Evolutionary conservation across 2,113 vertebrate genomes (phyloP), one percentile per base, ranked within the genome.

Genomic region (Nannospalax galili): DNA sequence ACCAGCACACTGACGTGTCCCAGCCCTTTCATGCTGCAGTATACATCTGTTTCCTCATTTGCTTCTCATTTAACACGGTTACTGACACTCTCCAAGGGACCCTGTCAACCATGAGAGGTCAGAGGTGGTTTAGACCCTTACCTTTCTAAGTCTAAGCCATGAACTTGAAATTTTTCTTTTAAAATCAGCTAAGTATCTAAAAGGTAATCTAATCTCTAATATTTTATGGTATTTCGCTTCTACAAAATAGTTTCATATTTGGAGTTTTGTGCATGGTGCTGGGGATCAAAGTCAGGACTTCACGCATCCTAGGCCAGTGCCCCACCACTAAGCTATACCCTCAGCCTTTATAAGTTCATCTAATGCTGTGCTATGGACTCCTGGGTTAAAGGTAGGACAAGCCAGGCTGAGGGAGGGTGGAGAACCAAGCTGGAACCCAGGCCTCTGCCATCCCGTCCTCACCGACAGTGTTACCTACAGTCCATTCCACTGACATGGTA

Each of bases 401-500:
- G 3, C 5, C 77, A 92, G 60, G 32, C 45, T 14, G 67, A 78
- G 81, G 86, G 70, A 91, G 70, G 40, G 14, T 14, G 0, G 92
- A 42, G 37, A 84, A 42, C 37, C 65, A 62, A 89, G 45, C 30
- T 32, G 67, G 48, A 82, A 48, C 15, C 10, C 16, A 77, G 32
- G 3, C 28, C 42, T 64, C 73, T 84, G 32, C 14, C 24, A 58
- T 73, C 30, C 37, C 48, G 85, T 70, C 17, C 65, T 91, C 78
- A 70, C 64, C 22, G 17, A 11, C 62, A 45, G 74, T 40, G 30
- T 75, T 75, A 30, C 37, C 56, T 65, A 37, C 4, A 22, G 28
- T 96, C 52, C 67, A 40, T 93, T 95, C 90, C 77, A 19, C 56
- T 7, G 22, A 77, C 60, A 28, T 52, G 40, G 95, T 84, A 85